These are phyloP conservation scores for Podilymbus podiceps DNA, from an alignment of 2,113 vertebrate genomes.

Conservation along the genomic window DNA sequence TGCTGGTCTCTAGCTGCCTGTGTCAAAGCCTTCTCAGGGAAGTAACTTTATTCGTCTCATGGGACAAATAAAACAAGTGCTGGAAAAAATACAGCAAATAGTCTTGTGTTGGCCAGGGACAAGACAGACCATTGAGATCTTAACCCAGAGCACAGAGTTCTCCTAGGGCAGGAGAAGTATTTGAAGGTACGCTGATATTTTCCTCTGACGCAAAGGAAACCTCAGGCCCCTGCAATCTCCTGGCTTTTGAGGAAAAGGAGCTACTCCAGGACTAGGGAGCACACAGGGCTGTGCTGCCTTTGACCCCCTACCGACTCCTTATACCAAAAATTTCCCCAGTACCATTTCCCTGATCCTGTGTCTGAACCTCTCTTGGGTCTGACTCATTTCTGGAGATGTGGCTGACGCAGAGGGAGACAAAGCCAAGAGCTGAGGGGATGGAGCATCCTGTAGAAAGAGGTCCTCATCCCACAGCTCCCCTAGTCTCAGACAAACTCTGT, in stretches of 20 bases:
- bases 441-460: background rate
- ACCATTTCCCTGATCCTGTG: background rate
- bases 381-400: background rate
- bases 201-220: background rate
- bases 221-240: background rate
- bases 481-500: background rate
- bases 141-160: background rate
- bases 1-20: conserved; percentile 30
- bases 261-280: background rate
- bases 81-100: conserved; percentile 35
- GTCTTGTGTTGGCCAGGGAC: background rate
- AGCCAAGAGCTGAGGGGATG: background rate
- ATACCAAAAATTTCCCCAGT: background rate
- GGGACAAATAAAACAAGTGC: conserved; percentile 35
- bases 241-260: background rate
- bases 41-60: background rate
- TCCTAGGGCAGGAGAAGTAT: background rate
- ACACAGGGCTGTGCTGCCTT: background rate
- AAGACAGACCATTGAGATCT: background rate
- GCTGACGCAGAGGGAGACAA: background rate
- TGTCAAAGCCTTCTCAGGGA: background rate
- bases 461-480: background rate
- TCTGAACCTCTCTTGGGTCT: background rate
- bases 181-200: background rate
- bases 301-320: background rate